Evolutionary conservation across 35 echinoderm and acorn worm species (phyloP).

Genomic region (Stichopus chloronotus): DNA sequence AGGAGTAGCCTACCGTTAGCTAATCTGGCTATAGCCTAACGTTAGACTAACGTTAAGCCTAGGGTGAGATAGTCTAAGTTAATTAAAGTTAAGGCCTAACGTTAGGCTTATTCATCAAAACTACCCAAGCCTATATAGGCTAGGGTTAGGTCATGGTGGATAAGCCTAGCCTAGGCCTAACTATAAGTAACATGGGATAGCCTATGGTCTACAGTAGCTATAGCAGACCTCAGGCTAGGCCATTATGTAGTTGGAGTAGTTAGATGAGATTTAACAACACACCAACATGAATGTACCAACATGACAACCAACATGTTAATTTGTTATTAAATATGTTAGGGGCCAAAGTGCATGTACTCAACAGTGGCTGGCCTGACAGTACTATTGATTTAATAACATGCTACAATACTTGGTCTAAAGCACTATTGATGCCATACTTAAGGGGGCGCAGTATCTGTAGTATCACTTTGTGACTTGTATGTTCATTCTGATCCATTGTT

Average conservation of each 20-base stretch:
- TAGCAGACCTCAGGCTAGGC: too few relatives aligned
- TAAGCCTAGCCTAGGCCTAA: too few relatives aligned
- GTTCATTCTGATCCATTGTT: slow-evolving; percentile 10
- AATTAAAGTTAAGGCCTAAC: background rate
- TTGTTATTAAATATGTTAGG: too few relatives aligned
- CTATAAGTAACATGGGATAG: too few relatives aligned
- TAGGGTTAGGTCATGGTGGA: background rate
- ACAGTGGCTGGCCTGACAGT: background rate
- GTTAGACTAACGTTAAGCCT: background rate
- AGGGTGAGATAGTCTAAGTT: too few relatives aligned
- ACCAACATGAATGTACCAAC: too few relatives aligned
- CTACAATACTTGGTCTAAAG: slow-evolving; percentile 31
- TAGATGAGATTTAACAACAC: too few relatives aligned
- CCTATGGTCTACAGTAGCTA: too few relatives aligned
- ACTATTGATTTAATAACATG: background rate
- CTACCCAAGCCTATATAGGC: background rate
- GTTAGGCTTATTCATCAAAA: background rate
- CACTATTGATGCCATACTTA: slow-evolving; percentile 24
- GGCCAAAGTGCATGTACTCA: slow-evolving; percentile 35
- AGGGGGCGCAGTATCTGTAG: slow-evolving; percentile 2
- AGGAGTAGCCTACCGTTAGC: background rate
- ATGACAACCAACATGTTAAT: too few relatives aligned
- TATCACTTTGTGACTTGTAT: slow-evolving; percentile 20
- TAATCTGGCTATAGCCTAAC: background rate
- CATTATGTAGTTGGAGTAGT: background rate